Conservation (phyloP, 2,797 vertebrate species). For the Gephyroberyx darwinii region DNA sequence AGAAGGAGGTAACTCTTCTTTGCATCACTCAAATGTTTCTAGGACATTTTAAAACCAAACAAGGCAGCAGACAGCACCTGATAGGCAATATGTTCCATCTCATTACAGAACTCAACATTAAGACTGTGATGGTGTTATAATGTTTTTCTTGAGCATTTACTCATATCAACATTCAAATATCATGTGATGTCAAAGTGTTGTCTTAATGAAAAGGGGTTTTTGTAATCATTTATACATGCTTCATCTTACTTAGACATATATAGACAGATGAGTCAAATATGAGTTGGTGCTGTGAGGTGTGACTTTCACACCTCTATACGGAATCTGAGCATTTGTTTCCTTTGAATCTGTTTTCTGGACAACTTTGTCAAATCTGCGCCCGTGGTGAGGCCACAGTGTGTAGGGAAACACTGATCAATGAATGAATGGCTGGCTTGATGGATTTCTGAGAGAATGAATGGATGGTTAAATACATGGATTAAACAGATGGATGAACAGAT, state of each 20-base stretch:
- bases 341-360: slow-evolving; percentile 22
- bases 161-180: not conserved
- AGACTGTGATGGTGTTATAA: not conserved
- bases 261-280: slow-evolving; percentile 10
- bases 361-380: slow-evolving; percentile 63
- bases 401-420: slow-evolving; percentile 23
- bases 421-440: slow-evolving; percentile 25
- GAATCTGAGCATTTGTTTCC: slow-evolving; percentile 53
- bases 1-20: slow-evolving; percentile 67
- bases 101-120: slow-evolving; percentile 31
- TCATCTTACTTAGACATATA: not conserved
- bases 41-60: slow-evolving; percentile 67
- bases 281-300: slow-evolving; percentile 26
- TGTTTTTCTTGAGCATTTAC: not conserved
- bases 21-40: slow-evolving; percentile 74
- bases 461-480: slow-evolving; percentile 50
- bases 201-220: no score
- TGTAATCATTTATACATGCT: not conserved
- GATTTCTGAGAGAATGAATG: slow-evolving; percentile 45
- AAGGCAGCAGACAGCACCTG: slow-evolving; percentile 50
- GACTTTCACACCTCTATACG: slow-evolving; percentile 65
- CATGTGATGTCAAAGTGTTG: not conserved
- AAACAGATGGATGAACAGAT: slow-evolving; percentile 79
- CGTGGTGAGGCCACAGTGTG: slow-evolving; percentile 17
- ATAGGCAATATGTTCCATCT: slow-evolving; percentile 29